These are phyloP conservation scores for Ictidomys tridecemlineatus DNA, from an alignment of 2,113 vertebrate species.

Conservation along the genomic window DNA sequence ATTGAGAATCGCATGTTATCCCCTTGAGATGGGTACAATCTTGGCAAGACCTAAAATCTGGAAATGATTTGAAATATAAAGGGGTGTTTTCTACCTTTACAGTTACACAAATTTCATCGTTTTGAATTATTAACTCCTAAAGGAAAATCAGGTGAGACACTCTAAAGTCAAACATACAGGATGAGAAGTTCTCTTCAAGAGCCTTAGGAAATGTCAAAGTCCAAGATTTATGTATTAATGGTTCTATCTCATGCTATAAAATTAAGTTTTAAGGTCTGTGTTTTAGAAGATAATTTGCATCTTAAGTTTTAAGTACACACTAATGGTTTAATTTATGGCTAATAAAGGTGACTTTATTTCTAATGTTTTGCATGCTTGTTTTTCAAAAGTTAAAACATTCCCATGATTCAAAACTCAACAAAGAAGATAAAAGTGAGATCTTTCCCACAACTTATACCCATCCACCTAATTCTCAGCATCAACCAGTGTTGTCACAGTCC, in stretches of 20 bases:
- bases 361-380: background rate
- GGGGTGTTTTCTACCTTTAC: background rate
- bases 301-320: background rate
- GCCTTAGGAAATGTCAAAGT: background rate
- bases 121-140: background rate
- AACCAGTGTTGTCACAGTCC: background rate
- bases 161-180: background rate
- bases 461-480: background rate
- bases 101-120: background rate
- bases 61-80: slow-evolving; percentile 4
- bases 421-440: background rate
- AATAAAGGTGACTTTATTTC: slow-evolving; percentile 14
- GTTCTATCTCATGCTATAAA: background rate
- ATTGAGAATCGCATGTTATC: slow-evolving; percentile 23
- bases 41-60: slow-evolving; percentile 13
- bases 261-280: background rate
- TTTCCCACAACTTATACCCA: background rate
- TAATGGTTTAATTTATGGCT: slow-evolving; percentile 46
- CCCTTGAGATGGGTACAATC: background rate
- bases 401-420: background rate
- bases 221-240: background rate
- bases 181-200: background rate
- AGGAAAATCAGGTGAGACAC: background rate
- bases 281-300: slow-evolving; percentile 13
- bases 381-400: background rate